phyloP scores from a whole-genome alignment of 2,113 vertebrate genomes.

The Emydura subglobosa region DNA sequence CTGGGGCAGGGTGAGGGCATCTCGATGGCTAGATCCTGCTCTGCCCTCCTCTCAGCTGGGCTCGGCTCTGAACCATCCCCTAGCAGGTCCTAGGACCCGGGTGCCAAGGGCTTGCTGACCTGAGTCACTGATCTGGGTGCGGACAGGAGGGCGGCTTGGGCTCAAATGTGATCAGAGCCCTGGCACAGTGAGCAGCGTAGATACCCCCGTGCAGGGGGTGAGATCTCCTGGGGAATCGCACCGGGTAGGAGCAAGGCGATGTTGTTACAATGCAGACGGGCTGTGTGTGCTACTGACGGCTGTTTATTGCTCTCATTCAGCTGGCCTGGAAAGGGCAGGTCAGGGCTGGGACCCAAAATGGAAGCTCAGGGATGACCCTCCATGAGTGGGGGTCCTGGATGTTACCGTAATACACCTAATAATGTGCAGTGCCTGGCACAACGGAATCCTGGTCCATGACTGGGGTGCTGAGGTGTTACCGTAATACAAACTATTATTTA shows the following conservation, averaged over 20 bases:
- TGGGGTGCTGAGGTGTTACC: neutral
- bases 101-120: neutral
- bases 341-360: neutral
- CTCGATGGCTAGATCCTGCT: neutral
- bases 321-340: neutral
- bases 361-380: too few relatives aligned
- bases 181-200: too few relatives aligned
- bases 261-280: neutral
- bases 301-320: neutral
- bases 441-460: neutral
- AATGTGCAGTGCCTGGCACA: neutral
- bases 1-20: too few relatives aligned
- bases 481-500: neutral
- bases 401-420: neutral
- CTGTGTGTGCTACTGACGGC: neutral
- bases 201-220: neutral
- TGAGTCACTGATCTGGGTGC: neutral
- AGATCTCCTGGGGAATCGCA: neutral
- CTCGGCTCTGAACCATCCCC: neutral
- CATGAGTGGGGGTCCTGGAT: neutral
- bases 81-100: too few relatives aligned
- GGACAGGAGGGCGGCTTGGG: neutral
- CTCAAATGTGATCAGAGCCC: neutral
- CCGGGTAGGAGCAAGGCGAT: neutral
- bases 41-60: too few relatives aligned